Conservation (phyloP, 1,140 invertebrate species). For the Cyclina sinensis region DNA sequence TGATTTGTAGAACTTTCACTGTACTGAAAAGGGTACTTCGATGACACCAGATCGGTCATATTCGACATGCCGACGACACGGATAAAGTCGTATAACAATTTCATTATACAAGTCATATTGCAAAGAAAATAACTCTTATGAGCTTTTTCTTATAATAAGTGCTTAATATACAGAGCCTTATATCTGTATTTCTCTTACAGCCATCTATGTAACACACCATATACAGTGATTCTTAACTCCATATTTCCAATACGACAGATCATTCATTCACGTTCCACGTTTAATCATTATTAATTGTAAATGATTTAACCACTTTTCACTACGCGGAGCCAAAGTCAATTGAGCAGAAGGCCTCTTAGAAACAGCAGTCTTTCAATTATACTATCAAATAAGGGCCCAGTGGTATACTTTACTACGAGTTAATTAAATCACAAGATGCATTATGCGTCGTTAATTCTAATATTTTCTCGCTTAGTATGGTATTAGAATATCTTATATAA, state of each 20-base stretch:
- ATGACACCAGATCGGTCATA: too few species aligned
- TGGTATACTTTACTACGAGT: slow-evolving; percentile 56
- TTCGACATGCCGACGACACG: too few species aligned
- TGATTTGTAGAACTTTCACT: too few species aligned
- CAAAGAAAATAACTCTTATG: too few species aligned
- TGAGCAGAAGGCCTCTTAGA: slow-evolving; percentile 56
- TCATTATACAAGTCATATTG: too few species aligned
- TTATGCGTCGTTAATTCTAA: slow-evolving; percentile 35
- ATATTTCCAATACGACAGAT: slow-evolving; percentile 21
- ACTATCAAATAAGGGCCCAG: slow-evolving; percentile 50
- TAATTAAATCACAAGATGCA: slow-evolving; percentile 67
- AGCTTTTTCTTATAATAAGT: too few species aligned
- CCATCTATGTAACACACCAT: not conserved
- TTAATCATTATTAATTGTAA: slow-evolving; percentile 68
- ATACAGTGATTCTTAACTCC: slow-evolving; percentile 14
- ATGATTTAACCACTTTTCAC: slow-evolving; percentile 63
- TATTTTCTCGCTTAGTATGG: slow-evolving; percentile 46
- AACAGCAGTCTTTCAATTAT: slow-evolving; percentile 63
- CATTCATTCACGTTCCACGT: slow-evolving; percentile 55
- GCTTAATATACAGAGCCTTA: too few species aligned
- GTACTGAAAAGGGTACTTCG: too few species aligned
- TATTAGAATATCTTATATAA: slow-evolving; percentile 39
- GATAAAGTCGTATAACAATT: too few species aligned
- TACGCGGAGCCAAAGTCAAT: slow-evolving; percentile 49
- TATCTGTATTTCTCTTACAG: too few species aligned